A percentile compares a stretch with the other conserved stretches of the same genome.
Evolutionary conservation across 1,140 invertebrate genomes (phyloP).

Genomic region (Bombus picipes): DNA sequence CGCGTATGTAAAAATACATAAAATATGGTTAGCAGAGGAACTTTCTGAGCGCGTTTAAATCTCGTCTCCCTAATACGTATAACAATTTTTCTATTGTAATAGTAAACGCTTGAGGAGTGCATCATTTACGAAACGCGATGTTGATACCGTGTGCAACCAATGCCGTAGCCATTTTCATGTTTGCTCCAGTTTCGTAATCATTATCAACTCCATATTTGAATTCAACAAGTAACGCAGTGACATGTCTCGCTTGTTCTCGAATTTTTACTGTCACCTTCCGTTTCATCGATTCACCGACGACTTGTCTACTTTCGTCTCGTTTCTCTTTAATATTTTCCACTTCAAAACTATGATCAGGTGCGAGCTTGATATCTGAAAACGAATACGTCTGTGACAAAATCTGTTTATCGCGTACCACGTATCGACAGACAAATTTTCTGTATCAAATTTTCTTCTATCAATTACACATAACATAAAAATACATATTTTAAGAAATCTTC

Average conservation of each 20-base stretch:
- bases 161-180: slow-evolving; percentile 82
- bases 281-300: background rate
- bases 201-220: slow-evolving; percentile 82
- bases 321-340: too few relatives aligned
- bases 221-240: slow-evolving; percentile 79
- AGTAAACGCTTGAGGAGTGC: background rate
- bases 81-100: background rate
- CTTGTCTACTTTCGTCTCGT: background rate
- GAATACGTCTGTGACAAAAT: slow-evolving; percentile 15
- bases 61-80: background rate
- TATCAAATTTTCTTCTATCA: background rate
- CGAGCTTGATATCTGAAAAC: background rate
- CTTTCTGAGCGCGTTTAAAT: slow-evolving; percentile 17
- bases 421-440: background rate
- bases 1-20: slow-evolving; percentile 49
- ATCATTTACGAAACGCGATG: slow-evolving; percentile 53
- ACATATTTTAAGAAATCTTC: background rate
- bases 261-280: background rate
- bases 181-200: slow-evolving; percentile 82
- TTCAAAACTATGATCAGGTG: background rate
- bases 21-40: slow-evolving; percentile 60
- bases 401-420: slow-evolving; percentile 28
- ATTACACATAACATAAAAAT: background rate
- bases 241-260: slow-evolving; percentile 35
- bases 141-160: slow-evolving; percentile 77